These are phyloP conservation scores for Odontamblyopus rebecca DNA, from an alignment of 2,797 vertebrate genomes.

Conservation along the genomic window DNA sequence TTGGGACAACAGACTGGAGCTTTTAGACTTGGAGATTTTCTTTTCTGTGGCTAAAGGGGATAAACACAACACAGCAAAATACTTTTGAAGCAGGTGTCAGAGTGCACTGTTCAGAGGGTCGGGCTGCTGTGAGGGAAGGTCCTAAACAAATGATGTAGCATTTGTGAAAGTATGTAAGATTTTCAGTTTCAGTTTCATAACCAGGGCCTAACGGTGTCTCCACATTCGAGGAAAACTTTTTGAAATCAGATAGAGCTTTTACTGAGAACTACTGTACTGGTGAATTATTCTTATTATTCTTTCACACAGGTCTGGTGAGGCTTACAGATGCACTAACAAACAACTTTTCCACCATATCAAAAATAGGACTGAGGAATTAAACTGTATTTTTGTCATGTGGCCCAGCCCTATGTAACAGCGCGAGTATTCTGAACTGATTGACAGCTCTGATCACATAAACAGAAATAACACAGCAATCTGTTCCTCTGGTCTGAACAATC, in stretches of 20 bases:
- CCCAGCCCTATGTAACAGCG: not conserved
- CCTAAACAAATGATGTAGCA: not conserved
- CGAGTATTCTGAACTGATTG: not conserved
- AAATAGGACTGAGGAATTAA: too few species aligned
- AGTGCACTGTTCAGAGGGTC: not conserved
- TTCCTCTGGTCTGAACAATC: not conserved
- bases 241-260: too few species aligned
- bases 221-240: too few species aligned
- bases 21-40: constrained; percentile 80
- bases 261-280: too few species aligned
- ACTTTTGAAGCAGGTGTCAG: constrained; percentile 10
- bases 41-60: constrained; percentile 78
- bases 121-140: not conserved
- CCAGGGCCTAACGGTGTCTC: too few species aligned
- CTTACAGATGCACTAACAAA: too few species aligned
- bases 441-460: not conserved
- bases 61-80: constrained; percentile 66
- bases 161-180: not conserved
- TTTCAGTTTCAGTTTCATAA: too few species aligned
- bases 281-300: too few species aligned
- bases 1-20: constrained; percentile 83
- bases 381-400: not conserved
- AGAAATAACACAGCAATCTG: not conserved
- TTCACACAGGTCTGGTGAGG: too few species aligned
- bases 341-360: too few species aligned